Base-by-base conservation (phyloP, 1,140 invertebrate species). In the Pogonomyrmex barbatus region DNA sequence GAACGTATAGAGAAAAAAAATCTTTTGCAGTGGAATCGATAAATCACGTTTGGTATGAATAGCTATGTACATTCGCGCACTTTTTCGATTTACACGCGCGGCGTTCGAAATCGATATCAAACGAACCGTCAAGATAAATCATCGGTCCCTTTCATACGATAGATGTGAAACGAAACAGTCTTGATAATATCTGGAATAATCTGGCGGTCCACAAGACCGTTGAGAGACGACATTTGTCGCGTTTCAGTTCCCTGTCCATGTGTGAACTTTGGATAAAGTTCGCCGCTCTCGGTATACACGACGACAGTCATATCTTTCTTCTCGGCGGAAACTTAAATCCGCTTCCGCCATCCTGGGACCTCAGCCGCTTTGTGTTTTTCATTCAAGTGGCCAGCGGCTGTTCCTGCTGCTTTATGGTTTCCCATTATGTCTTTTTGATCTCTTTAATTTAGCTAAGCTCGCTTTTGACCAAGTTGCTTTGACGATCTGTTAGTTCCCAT, bases 51-150 rank as follows among this genome's bases (percentile, higher is more conserved):
- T 24, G 39, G 39, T 47, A 76, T 60, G 42, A 47, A 50, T 36
- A 33, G 56, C 12, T 9, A 17, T 78, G 33, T 78, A 63, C 60
- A 77, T 63, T 78, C 12, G n/a, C n/a, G 14, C 9, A 36, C 30
- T 78, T 62, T 58, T 78, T 62, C 17, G 17, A 77, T 36, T 54
- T 36, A 36, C 33, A 24, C 58, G 10, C 33, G n/a, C 12, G 17
- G 12, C 24, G 30, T 45, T 24, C 47, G 14, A 33, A 70, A 56
- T 56, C 24, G 77, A 33, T 47, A 70, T 45, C 60, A 30, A 36
- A 47, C 77, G 6, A 30, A n/a, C 12, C 36, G 36, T 68, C n/a
- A n/a, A 54, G 77, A 68, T 68, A 68, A 82, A 82, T 71, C 67
- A 8, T 24, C 67, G 30, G 6, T 60, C 36, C 14, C 1, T 45